These are phyloP conservation scores for Chymomyza fuscimana DNA, from an alignment of 2,888 invertebrate genomes.

Conservation along the genomic window DNA sequence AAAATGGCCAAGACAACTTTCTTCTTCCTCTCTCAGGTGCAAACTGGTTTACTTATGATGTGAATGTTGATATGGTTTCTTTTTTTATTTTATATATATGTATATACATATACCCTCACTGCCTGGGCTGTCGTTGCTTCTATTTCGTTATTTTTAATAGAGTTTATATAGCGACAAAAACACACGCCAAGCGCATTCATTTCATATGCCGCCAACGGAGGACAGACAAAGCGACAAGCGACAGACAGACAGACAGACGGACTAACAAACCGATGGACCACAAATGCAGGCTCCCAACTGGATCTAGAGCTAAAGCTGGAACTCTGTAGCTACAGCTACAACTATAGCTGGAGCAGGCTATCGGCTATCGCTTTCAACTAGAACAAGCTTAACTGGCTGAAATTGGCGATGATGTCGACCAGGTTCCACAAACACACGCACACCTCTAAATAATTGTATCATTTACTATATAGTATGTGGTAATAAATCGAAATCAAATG, in stretches of 20 bases:
- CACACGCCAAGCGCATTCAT: constrained; percentile 4
- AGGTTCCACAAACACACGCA: neutral
- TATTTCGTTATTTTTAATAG: constrained; percentile 60
- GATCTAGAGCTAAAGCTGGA: constrained; percentile 21
- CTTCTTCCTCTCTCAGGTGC: constrained; percentile 74
- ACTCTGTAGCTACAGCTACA: neutral
- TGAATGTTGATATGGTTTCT: constrained; percentile 74
- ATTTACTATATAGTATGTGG: constrained; percentile 65
- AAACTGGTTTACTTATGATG: constrained; percentile 74
- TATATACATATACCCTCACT: constrained; percentile 7
- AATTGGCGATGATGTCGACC: neutral
- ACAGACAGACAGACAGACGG: constrained; percentile 2
- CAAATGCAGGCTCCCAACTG: neutral
- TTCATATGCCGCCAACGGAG: constrained; percentile 54
- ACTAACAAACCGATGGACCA: neutral
- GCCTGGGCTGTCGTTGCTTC: constrained; percentile 45
- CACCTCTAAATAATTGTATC: constrained; percentile 67
- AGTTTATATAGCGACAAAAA: constrained; percentile 27
- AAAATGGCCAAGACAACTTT: constrained; percentile 74
- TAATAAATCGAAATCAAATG: constrained; percentile 71
- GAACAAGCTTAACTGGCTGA: constrained; percentile 69
- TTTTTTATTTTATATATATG: constrained; percentile 35
- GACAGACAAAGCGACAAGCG: constrained; percentile 24
- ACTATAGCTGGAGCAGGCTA: constrained; percentile 1
- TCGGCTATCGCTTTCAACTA: constrained; percentile 70